Percentiles rank a stretch among this genome's conserved stretches.
These are phyloP conservation scores for Argyra leucocephala DNA, from an alignment of 2,888 invertebrate species.

Conservation along the genomic window DNA sequence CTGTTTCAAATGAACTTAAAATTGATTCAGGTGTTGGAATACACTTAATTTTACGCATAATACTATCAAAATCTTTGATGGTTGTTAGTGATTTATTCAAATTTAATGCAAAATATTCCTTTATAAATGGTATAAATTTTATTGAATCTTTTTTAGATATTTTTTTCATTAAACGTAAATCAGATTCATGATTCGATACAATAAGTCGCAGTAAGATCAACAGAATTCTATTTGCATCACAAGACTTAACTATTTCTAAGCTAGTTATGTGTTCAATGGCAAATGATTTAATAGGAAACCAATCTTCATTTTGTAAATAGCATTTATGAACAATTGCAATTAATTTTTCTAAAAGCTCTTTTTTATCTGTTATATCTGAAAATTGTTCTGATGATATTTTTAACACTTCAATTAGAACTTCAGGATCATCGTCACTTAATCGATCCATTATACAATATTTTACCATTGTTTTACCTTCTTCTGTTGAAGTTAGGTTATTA, in stretches of 20 bases:
- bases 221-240: slow-evolving; percentile 35
- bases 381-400: slow-evolving; percentile 41
- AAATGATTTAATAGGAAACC: slow-evolving; percentile 37
- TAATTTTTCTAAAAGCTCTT: slow-evolving; percentile 45
- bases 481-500: slow-evolving; percentile 44
- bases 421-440: slow-evolving; percentile 56
- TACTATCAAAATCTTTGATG: slow-evolving; percentile 22
- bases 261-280: slow-evolving; percentile 47
- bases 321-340: slow-evolving; percentile 47
- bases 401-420: slow-evolving; percentile 52
- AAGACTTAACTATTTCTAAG: slow-evolving; percentile 38
- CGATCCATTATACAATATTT: slow-evolving; percentile 55
- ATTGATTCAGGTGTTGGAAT: slow-evolving; percentile 26
- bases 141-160: neutral
- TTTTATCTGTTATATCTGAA: slow-evolving; percentile 44
- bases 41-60: slow-evolving; percentile 16
- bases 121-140: slow-evolving; percentile 12
- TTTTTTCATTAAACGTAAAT: neutral
- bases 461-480: slow-evolving; percentile 48
- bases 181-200: slow-evolving; percentile 24
- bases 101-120: neutral
- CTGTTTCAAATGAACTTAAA: slow-evolving; percentile 31
- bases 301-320: slow-evolving; percentile 40
- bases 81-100: neutral
- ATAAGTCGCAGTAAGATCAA: slow-evolving; percentile 34